A percentile compares a stretch with the other conserved stretches of the same genome.
Evolutionary conservation across 2,888 invertebrate species (phyloP).

Genomic region (Marasmarcha lunaedactyla): DNA sequence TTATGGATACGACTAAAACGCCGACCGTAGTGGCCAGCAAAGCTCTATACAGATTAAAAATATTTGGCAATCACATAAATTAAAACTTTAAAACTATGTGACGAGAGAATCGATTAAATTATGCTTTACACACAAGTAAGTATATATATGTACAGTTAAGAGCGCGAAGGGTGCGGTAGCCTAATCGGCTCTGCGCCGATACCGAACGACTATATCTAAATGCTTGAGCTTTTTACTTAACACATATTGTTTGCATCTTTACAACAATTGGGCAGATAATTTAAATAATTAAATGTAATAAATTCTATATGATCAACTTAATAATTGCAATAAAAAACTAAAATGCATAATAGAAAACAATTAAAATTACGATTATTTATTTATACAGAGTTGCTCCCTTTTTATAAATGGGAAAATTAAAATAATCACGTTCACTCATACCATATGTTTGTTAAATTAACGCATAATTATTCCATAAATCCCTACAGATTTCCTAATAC

Average conservation of each 20-base stretch:
- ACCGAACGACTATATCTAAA: slow-evolving; percentile 44
- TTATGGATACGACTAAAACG: slow-evolving; percentile 33
- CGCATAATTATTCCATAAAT: slow-evolving; percentile 66
- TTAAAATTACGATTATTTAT: slow-evolving; percentile 63
- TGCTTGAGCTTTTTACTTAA: slow-evolving; percentile 64
- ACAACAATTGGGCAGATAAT: slow-evolving; percentile 64
- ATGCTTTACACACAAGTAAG: slow-evolving; percentile 66
- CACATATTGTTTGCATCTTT: slow-evolving; percentile 53
- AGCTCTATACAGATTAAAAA: slow-evolving; percentile 60
- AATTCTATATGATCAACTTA: slow-evolving; percentile 57
- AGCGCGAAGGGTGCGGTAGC: slow-evolving; percentile 43
- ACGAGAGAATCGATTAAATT: slow-evolving; percentile 67
- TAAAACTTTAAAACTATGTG: slow-evolving; percentile 67
- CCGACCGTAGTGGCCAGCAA: slow-evolving; percentile 35
- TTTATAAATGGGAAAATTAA: slow-evolving; percentile 50
- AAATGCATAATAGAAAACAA: slow-evolving; percentile 63
- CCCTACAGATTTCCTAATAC: slow-evolving; percentile 66
- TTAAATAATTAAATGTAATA: slow-evolving; percentile 57
- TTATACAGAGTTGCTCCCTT: slow-evolving; percentile 62
- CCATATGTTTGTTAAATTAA: slow-evolving; percentile 62
- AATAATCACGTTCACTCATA: slow-evolving; percentile 66
- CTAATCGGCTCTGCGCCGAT: slow-evolving; percentile 18
- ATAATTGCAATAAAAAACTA: slow-evolving; percentile 63
- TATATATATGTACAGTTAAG: slow-evolving; percentile 54
- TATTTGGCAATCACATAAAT: slow-evolving; percentile 70